These are phyloP conservation scores for Actias luna DNA, from an alignment of 2,888 invertebrate genomes.

Conservation along the genomic window DNA sequence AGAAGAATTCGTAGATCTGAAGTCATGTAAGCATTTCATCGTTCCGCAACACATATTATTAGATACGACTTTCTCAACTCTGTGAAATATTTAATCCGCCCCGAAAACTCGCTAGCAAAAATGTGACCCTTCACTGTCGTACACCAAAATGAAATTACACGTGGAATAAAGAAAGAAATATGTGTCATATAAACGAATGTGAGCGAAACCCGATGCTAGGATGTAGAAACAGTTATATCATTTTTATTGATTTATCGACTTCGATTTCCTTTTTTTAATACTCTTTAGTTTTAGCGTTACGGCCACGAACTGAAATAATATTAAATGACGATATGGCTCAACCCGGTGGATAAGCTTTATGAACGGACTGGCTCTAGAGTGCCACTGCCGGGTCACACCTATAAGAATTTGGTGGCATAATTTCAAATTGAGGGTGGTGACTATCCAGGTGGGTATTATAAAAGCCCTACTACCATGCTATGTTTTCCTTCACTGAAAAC, in stretches of 20 bases:
- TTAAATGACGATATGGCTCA: no score
- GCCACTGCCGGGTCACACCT: no score
- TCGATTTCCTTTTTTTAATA: neutral
- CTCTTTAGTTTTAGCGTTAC: neutral
- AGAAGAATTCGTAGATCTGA: neutral
- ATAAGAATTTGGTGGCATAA: no score
- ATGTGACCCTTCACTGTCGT: constrained; percentile 3
- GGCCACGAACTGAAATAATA: no score
- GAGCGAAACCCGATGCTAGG: neutral
- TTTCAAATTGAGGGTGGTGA: no score
- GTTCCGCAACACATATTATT: neutral
- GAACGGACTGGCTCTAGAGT: no score
- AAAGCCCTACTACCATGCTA: no score
- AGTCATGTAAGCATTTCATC: neutral
- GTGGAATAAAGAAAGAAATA: neutral
- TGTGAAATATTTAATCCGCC: constrained; percentile 5
- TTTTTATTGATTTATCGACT: neutral
- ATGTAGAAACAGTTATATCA: neutral
- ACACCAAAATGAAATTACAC: constrained; percentile 10
- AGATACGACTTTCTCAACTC: neutral
- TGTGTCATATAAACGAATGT: neutral
- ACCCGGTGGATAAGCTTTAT: no score
- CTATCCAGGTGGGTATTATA: no score
- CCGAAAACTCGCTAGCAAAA: neutral
- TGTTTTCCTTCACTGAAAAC: no score